A percentile compares a stretch with the other conserved stretches of the same genome.
Evolutionary conservation across 1,140 invertebrate genomes (phyloP).

Genomic region (Dreissena rostriformis): DNA sequence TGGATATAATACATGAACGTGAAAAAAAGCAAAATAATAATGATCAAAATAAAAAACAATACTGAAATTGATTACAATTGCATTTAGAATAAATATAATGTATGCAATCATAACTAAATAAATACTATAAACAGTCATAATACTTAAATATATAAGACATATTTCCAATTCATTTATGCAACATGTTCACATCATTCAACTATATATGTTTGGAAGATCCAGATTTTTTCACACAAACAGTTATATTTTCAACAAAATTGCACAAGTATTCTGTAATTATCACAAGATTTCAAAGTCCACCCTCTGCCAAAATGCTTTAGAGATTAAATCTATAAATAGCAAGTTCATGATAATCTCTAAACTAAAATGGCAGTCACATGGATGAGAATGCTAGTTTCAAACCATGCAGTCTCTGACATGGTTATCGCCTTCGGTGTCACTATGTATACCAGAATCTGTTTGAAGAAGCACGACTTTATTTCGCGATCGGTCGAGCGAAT

Average conservation of each 20-base stretch:
- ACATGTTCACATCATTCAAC: not conserved
- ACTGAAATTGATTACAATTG: too few species aligned
- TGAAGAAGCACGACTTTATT: conserved; percentile 53
- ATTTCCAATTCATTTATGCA: not conserved
- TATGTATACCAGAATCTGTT: conserved; percentile 55
- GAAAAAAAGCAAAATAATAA: too few species aligned
- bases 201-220: not conserved
- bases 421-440: conserved; percentile 47
- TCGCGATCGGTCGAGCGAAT: conserved; percentile 37
- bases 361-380: not conserved
- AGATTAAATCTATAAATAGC: conserved; percentile 3
- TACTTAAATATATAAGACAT: too few species aligned
- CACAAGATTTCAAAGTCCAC: not conserved
- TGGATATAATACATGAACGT: too few species aligned
- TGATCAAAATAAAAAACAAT: too few species aligned
- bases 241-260: not conserved
- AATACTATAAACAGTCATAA: too few species aligned
- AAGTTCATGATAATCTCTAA: not conserved
- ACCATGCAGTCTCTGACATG: conserved; percentile 47
- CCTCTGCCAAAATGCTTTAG: not conserved
- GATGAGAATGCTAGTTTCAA: conserved; percentile 1
- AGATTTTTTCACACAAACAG: not conserved
- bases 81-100: too few species aligned
- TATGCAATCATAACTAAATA: too few species aligned
- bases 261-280: not conserved